Evolutionary conservation across 2,888 invertebrate genomes (phyloP).

Genomic region (Fragum fragum): DNA sequence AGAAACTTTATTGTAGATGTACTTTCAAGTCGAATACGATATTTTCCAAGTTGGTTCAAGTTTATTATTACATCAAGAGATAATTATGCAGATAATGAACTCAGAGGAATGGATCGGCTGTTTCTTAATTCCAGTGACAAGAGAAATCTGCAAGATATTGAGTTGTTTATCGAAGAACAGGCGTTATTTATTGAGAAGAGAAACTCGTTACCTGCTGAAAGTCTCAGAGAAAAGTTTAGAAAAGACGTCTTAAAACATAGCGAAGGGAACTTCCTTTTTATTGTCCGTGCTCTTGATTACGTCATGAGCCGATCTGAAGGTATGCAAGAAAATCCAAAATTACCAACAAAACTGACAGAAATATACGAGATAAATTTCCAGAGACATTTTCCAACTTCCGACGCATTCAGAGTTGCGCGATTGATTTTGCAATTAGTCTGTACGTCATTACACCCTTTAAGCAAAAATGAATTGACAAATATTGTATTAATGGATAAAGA

Average conservation of each 20-base stretch:
- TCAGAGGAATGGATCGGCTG: not conserved
- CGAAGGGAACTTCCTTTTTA: conserved; percentile 27
- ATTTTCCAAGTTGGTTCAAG: conserved; percentile 40
- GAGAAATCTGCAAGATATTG: conserved; percentile 29
- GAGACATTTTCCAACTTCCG: conserved; percentile 1
- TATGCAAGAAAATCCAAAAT: no score
- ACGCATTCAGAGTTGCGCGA: not conserved
- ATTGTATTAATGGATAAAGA: not conserved
- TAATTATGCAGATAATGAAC: not conserved
- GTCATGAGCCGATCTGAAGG: not conserved
- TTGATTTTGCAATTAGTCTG: conserved; percentile 4
- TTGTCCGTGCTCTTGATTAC: not conserved
- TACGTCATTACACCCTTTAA: conserved; percentile 15
- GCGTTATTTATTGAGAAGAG: not conserved
- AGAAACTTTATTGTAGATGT: conserved; percentile 12
- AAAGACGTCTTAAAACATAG: not conserved
- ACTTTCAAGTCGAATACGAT: not conserved
- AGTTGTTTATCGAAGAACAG: not conserved
- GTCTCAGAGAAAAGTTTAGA: not conserved
- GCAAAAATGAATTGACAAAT: not conserved
- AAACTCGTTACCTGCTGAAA: not conserved
- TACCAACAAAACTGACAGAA: conserved; percentile 16
- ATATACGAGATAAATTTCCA: conserved; percentile 32
- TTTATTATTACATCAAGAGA: conserved; percentile 36
- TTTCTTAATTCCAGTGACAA: conserved; percentile 4